Percentiles rank a stretch among this genome's conserved stretches.
Evolutionary conservation across 2,888 invertebrate genomes (phyloP).

Genomic region (Keiferia lycopersicella): DNA sequence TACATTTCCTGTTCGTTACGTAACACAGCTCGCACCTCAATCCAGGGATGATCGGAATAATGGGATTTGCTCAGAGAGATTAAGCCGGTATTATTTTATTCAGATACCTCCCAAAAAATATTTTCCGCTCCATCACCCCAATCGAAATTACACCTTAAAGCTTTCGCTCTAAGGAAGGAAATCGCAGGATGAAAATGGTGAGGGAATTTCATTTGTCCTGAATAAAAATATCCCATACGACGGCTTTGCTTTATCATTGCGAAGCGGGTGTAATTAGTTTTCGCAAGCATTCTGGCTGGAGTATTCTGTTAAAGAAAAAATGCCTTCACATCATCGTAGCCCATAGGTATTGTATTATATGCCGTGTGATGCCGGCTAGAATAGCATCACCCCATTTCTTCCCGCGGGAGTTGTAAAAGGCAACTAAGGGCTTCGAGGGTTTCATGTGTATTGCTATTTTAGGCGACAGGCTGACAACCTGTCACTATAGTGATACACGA

Average conservation of each 20-base stretch:
- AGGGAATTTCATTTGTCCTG: conserved; percentile 75
- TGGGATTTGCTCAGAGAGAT: conserved; percentile 78
- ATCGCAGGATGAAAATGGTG: conserved; percentile 32
- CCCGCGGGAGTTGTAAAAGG: too few species aligned
- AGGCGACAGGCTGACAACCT: not conserved
- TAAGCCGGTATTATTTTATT: conserved; percentile 77
- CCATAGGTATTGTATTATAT: too few species aligned
- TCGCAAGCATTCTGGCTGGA: conserved; percentile 59
- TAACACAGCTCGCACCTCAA: conserved; percentile 39
- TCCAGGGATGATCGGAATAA: conserved; percentile 74
- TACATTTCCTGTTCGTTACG: conserved; percentile 25
- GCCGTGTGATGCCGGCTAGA: too few species aligned
- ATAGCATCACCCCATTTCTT: too few species aligned
- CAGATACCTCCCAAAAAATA: conserved; percentile 63
- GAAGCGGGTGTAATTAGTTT: conserved; percentile 79
- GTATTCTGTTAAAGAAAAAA: conserved; percentile 51
- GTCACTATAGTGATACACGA: too few species aligned
- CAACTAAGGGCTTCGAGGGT: too few species aligned
- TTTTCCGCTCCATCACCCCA: conserved; percentile 42
- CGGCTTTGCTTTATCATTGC: conserved; percentile 81
- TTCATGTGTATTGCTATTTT: too few species aligned
- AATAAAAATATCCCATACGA: conserved; percentile 80
- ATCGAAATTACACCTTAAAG: conserved; percentile 34
- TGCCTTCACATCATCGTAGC: not conserved
- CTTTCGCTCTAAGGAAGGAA: conserved; percentile 32